Evolutionary conservation across 2,797 vertebrate species (phyloP), one percentile per base, ranked within the genome.

Genomic region (Argya squamiceps): DNA sequence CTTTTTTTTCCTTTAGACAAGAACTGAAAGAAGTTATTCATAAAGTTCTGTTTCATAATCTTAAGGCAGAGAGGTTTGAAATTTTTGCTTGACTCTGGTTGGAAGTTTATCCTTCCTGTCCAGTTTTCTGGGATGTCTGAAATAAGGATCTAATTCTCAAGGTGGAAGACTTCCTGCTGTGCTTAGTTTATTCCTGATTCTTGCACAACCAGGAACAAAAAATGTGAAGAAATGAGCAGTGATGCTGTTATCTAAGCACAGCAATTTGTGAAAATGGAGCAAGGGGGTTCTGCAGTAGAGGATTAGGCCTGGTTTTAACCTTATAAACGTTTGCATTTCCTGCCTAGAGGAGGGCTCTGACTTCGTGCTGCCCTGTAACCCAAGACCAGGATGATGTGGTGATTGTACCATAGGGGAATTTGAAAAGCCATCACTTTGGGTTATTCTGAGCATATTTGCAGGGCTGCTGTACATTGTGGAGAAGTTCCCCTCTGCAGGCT

Each of bases 241-340:
- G 71, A 21, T 67, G 73, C 39, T 88, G 47, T 84, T 94, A 60
- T 76, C 64, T 85, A 69, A 82, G 68, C 53, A 56, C 22, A 52
- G 70, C 82, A 84, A 13, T 63, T 47, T 79, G 59, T 86, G 73
- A 60, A 94, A 73, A 69, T 44, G 43, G 46, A 78, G 30, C 2
- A 14, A 83, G 47, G 12, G 20, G 17, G 37, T 49, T 84, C 59
- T 83, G 88, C 39, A 80, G 52, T 10, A 53, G 50, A 89, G 76
- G 78, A 85, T 89, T 79, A 78, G 73, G 73, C 76, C 76, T 47
- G 60, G 8, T 81, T 92, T 92, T 91, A 90, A 47, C 44, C 44
- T 89, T 77, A 29, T 21, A 86, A 84, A 88, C 6, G 55, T 88
- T 92, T 92, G 81, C 34, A 27, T 91, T 93, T 92, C 87, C 69